A percentile compares a stretch with the other conserved stretches of the same genome.
Conservation (phyloP, 1,140 invertebrate genomes). For the Amphibalanus amphitrite region DNA sequence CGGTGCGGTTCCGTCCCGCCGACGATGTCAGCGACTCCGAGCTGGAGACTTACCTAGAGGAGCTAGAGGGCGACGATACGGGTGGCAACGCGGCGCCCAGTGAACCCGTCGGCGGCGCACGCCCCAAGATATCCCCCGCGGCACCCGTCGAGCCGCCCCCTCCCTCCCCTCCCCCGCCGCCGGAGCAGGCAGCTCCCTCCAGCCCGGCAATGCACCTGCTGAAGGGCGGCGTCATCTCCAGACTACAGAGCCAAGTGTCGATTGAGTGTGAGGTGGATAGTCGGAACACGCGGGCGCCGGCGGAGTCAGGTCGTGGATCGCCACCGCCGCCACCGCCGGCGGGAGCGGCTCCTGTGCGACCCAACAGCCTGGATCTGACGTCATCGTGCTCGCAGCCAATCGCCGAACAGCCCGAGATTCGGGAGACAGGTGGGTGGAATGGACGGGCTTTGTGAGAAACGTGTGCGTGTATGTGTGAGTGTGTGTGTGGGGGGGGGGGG, state of each 20-base stretch:
- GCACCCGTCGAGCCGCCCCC: no score
- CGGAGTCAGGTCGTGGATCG: conserved; percentile 6
- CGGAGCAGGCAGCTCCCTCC: conserved; percentile 14
- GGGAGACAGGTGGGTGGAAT: not conserved
- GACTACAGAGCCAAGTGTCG: conserved; percentile 7
- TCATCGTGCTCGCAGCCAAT: conserved; percentile 16
- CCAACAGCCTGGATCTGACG: conserved; percentile 17
- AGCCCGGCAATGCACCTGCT: conserved; percentile 14
- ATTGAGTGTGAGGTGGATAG: conserved; percentile 2
- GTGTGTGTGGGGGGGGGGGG: no score
- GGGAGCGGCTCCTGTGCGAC: conserved; percentile 5
- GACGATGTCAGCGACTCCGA: not conserved
- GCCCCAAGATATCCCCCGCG: not conserved
- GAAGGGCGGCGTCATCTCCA: conserved; percentile 14
- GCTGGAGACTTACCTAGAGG: not conserved
- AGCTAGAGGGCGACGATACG: not conserved
- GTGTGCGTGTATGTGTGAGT: no score
- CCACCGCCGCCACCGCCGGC: conserved; percentile 4
- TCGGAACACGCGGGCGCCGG: conserved; percentile 4
- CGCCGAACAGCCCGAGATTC: conserved; percentile 8
- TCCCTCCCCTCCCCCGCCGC: conserved; percentile 9
- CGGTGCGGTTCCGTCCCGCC: not conserved
- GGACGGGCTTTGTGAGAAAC: no score
- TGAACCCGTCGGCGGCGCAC: not conserved
- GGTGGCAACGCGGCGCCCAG: no score